phyloP scores from a whole-genome alignment of 2,797 vertebrate genomes.

The Acomys russatus region DNA sequence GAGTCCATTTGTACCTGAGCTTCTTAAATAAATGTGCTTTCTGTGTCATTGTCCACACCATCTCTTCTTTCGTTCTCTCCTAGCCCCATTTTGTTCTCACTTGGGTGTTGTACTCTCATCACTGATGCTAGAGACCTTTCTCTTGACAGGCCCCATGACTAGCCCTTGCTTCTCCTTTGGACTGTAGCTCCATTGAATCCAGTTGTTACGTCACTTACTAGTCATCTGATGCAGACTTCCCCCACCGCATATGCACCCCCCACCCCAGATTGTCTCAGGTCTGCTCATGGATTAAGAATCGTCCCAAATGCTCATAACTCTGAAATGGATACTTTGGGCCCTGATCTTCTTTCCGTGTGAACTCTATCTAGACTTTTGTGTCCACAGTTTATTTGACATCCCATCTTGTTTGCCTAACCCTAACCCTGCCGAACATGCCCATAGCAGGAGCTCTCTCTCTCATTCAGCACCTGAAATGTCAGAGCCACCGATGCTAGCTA shows the following conservation, averaged over 20 bases:
- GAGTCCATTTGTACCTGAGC: background rate
- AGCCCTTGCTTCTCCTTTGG: background rate
- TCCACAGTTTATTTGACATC: background rate
- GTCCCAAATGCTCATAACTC: background rate
- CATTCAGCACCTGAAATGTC: background rate
- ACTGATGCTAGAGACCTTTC: background rate
- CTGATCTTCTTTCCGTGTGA: background rate
- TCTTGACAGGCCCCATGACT: background rate
- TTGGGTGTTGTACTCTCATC: background rate
- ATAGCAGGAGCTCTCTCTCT: background rate
- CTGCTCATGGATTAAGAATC: background rate
- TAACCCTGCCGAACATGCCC: background rate
- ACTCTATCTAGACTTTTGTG: background rate
- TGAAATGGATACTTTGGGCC: background rate
- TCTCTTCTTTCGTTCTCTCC: background rate
- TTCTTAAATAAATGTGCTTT: background rate
- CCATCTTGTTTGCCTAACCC: background rate
- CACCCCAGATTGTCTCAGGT: background rate
- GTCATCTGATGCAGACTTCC: background rate
- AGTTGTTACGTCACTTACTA: background rate
- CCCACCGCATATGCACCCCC: fast-evolving
- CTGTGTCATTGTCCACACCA: background rate
- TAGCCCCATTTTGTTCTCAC: background rate
- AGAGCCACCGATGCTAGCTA: no score
- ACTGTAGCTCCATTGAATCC: no score